Base-by-base conservation (phyloP, 2,888 invertebrate species). In the Tenthredo scrophulariae region DNA sequence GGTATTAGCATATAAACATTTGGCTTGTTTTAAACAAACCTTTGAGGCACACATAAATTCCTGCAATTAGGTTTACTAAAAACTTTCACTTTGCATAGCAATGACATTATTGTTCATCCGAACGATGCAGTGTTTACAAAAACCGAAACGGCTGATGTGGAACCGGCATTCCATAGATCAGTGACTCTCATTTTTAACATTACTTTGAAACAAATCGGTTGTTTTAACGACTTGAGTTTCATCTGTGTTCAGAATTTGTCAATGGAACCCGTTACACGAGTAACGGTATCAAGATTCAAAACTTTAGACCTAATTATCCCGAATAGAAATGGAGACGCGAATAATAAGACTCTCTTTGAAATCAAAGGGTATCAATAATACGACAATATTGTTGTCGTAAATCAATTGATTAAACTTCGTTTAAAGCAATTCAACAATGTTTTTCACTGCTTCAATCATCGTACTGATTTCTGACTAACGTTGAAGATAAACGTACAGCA, bases 81-180 rank as follows among this genome's bases (percentile, higher is more conserved):
- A 43, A 74, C 43, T 74, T 70, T 70, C 70, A 70, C 70, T 70
- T 40, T n/a, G n/a, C n/a, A 33, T 67, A 67, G 67, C 67, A 67
- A 67, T 67, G 67, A 67, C 62, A 26, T 62, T 62, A 62, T 67
- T 67, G 33, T 67, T 15, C 6, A 43, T 74, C 15, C 43, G 22
- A n/a, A 74, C 43, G 72, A 43, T 43, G 40, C 40, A 22, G 40
- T 77, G 26, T 77, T 3, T 75, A 84, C 84, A 85, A 87, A 83
- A 87, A 87, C 84, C 62, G 65, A 84, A 83, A 70, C 26, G 84
- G 83, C 79, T 72, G 85, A 85, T 75, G 84, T 85, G 54, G 84
- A 85, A 84, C 85, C 82, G 72, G 70, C 86, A 87, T 87, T 86
- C 86, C 86, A 85, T 65, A 46, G 72, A 70, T 29, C 79, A 86